Evolutionary conservation across 2,113 vertebrate species (phyloP), one percentile per base, ranked within the genome.

Genomic region (Clupea harengus): DNA sequence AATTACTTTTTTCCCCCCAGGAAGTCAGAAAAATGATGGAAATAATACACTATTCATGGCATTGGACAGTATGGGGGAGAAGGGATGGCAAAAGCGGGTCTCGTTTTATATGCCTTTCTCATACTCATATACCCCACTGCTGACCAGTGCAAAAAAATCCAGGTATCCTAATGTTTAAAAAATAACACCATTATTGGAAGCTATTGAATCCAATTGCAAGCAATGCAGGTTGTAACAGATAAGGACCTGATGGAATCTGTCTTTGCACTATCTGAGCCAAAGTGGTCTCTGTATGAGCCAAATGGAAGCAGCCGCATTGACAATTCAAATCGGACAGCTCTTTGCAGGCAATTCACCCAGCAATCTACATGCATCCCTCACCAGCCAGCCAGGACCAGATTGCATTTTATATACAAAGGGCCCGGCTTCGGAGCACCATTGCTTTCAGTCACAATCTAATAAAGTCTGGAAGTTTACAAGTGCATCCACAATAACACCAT

Each of bases 101-200:
- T 81, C 85, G 89, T 91, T 92, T 90, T 91, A 90, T 91, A 88
- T 87, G 86, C 67, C 83, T 88, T 90, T 89, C 87, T 85, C 89
- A 84, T 89, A 86, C 88, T 87, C 82, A 82, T 83, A 88, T 84
- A 87, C 91, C 92, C 92, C 90, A 91, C 89, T 97, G 96, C 97
- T 98, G 97, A 98, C 96, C 96, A 95, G 92, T 92, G 95, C 96
- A 97, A 95, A 97, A 97, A 97, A 94, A 90, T 49, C 92, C 93
- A 94, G 91, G 86, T 92, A 92, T 94, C 89, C 94, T 96, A 96
- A 97, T 96, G 96, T 97, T 97, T 97, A 96, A 97, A 96, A 96
- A 97, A 97, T 93, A 95, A 94, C 92, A 94, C 93, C 87, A 95
- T 96, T 96, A 96, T 97, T 95, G 95, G 95, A 93, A 92, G 93